Base-by-base conservation (phyloP, 1,140 invertebrate species). In the Drosophila bifasciata region DNA sequence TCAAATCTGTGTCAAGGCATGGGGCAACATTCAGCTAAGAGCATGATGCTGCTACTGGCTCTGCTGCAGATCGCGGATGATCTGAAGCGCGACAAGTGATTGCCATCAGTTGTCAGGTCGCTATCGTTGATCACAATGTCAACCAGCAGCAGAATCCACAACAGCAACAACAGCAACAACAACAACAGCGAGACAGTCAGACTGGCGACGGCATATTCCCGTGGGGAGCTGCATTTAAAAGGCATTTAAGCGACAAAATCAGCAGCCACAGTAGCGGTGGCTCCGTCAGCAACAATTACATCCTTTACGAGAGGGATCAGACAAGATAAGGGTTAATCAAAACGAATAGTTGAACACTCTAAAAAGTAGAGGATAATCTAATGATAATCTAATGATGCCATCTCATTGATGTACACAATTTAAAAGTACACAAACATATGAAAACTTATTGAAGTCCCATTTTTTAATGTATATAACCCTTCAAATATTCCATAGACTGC, bases 161-260 rank as follows among this genome's bases (percentile, higher is more conserved):
- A 16, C 43, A 46, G 7, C 43, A 64, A n/a, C 59, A 72, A 3
- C 75, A 43, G n/a, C 49, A 62, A 19, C 74, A 62, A 40, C 72
- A 77, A 64, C 69, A 84, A 76, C 71, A 84, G 59, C 39, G 60
- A 73, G 76, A 83, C 79, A 69, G 81, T 68, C 76, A 69, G 79
- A 84, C 79, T 83, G 78, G 79, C 79, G 79, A 72, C 81, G 52
- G 81, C 81, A 86, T 81, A 90, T 90, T 90, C 88, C 88, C 88
- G 77, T 88, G 83, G 88, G 88, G 88, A 88, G 79, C 70, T 84
- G 88, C 83, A 85, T 90, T 90, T 88, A 90, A 90, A 90, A 88
- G 79, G 77, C 88, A 90, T 90, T 90, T 90, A 90, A 90, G 85
- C 77, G 85, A 90, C 81, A 90, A 85, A 85, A 90, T 80, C 81